Base-by-base conservation (phyloP, 2,888 invertebrate genomes). In the Apodemia zela region DNA sequence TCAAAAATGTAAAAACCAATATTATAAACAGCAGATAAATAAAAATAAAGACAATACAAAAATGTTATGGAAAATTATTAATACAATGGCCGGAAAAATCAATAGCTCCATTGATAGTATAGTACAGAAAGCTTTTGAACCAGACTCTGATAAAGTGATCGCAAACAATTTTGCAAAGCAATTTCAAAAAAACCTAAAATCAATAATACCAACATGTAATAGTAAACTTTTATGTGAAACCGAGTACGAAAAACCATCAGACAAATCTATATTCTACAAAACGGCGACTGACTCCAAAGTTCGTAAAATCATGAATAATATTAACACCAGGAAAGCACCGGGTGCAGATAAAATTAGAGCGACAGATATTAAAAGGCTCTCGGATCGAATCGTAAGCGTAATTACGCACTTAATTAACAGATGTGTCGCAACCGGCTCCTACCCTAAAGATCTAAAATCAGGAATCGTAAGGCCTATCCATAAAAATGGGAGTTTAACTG, bases 61-160 rank as follows among this genome's bases (percentile, higher is more conserved):
- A 54, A 62, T 54, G 54, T 21, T 62, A 57, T 57, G 62, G 57
- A 54, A 62, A 38, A 62, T 62, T 33, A 29, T 62, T 38, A 62
- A 62, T 57, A 62, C 8, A 54, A 35, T 62, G 18, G 38, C 54
- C 3, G 42, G 57, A 2, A 38, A 7, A 54, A 35, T 54, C 4
- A 35, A 18, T 35, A 61, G 33, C 11, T 29, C 21, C 35, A 54
- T 54, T 54, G 25, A 51, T 21, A 51, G 11, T 33, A 17, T 54
- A 54, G 35, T 38, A 35, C 18, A 17, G 54, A 51, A 54, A 61
- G 49, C 49, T 18, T 49, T 49, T 49, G 17, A 61, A 33, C 8
- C 18, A 2, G 17, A 17, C 17, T 8, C 51, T 47, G 35, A 35
- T 10, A 63, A 59, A 17, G 33, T n/a, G 4, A 47, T 59, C n/a